Conservation (phyloP, 2,113 vertebrate genomes). For the Puntigrus tetrazona region DNA sequence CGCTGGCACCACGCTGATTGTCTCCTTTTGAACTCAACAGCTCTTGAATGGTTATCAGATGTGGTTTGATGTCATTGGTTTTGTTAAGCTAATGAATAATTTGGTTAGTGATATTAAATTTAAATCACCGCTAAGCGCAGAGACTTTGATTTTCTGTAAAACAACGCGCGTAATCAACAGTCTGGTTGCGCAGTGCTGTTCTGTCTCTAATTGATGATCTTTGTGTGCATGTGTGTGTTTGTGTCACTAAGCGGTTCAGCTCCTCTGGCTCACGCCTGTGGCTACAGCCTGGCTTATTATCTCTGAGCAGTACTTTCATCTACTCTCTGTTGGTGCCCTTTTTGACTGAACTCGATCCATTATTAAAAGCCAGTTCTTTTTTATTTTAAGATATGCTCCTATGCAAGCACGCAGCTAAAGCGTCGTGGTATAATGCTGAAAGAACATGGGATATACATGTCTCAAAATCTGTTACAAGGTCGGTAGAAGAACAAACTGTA, state of each 20-base stretch:
- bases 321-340: conserved; percentile 35
- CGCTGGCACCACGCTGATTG: neutral
- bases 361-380: conserved; percentile 22
- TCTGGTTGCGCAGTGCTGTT: neutral
- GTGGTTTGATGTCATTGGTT: conserved; percentile 19
- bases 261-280: conserved; percentile 52
- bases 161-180: neutral
- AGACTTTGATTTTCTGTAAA: conserved; percentile 24
- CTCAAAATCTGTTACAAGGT: neutral
- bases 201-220: conserved; percentile 4
- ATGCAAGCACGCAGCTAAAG: neutral
- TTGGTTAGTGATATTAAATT: conserved; percentile 18
- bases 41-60: neutral
- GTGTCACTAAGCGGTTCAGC: neutral
- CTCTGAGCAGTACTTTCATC: conserved; percentile 31
- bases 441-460: neutral
- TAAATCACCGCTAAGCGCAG: neutral
- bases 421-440: neutral
- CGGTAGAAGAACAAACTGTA: neutral
- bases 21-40: neutral
- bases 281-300: conserved; percentile 29
- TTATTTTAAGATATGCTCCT: conserved; percentile 9
- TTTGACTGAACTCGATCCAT: conserved; percentile 34
- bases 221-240: conserved; percentile 3
- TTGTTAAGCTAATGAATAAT: neutral